phyloP scores from a whole-genome alignment of 2,888 invertebrate genomes.

The Lithophane ornitopus region DNA sequence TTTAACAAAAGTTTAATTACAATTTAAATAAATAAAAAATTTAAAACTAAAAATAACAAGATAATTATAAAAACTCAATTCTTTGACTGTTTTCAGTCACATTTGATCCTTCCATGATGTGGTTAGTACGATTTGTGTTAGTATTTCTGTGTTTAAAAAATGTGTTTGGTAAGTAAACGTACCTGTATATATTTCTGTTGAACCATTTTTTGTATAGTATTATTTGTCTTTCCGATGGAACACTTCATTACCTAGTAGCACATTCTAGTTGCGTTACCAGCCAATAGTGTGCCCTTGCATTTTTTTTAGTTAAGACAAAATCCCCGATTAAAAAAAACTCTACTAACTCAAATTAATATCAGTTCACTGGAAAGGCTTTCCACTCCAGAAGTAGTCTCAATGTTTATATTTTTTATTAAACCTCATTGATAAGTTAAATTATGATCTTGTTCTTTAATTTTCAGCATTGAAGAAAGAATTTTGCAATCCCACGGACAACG shows the following conservation, averaged over 20 bases:
- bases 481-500: conserved; percentile 33
- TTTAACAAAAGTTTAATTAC: not conserved
- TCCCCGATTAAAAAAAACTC: not conserved
- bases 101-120: not conserved
- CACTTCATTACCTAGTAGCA: not conserved
- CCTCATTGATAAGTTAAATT: not conserved
- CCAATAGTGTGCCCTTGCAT: not conserved
- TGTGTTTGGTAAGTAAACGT: conserved; percentile 21
- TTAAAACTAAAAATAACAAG: not conserved
- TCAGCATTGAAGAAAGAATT: conserved; percentile 30
- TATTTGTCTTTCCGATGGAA: not conserved
- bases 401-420: not conserved
- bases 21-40: not conserved
- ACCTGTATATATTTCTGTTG: not conserved
- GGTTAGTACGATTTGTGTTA: not conserved
- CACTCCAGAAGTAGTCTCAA: not conserved
- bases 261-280: not conserved
- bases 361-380: not conserved
- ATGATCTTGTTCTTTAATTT: conserved; percentile 2
- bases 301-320: too few species aligned
- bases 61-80: not conserved
- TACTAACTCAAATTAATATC: not conserved
- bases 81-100: not conserved
- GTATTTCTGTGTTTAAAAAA: conserved; percentile 19
- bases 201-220: not conserved